Conservation (phyloP, 1,140 invertebrate species). For the Choristoneura fumiferana region DNA sequence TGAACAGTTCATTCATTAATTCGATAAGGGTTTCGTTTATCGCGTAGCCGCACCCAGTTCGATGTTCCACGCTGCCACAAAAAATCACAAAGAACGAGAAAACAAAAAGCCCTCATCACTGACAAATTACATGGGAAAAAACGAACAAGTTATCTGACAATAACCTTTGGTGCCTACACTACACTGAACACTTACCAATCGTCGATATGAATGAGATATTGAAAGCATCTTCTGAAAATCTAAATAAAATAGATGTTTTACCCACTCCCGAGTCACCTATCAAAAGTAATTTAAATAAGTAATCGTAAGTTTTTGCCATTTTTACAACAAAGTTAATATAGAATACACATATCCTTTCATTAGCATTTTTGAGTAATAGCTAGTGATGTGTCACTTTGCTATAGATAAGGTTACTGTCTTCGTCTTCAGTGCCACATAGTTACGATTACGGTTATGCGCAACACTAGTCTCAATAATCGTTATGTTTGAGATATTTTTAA, state of each 20-base stretch:
- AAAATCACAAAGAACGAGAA: conserved; percentile 43
- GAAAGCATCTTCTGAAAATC: conserved; percentile 99
- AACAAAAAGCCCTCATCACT: conserved; percentile 64
- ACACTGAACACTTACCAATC: conserved; percentile 88
- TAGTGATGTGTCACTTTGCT: too few species aligned
- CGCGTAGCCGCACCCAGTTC: conserved; percentile 54
- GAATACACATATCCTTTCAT: conserved; percentile 64
- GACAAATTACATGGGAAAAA: conserved; percentile 51
- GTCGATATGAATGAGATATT: conserved; percentile 99
- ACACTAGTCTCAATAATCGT: not conserved
- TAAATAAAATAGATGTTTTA: conserved; percentile 98
- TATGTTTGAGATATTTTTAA: not conserved
- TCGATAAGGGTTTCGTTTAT: conserved; percentile 62
- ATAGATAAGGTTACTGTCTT: not conserved
- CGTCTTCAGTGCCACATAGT: not conserved
- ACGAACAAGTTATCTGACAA: conserved; percentile 43
- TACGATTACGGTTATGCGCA: not conserved
- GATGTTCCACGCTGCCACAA: conserved; percentile 32
- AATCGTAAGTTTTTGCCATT: conserved; percentile 98
- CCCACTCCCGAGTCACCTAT: conserved; percentile 99
- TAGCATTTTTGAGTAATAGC: too few species aligned
- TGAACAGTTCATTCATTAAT: conserved; percentile 61
- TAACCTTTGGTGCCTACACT: conserved; percentile 72
- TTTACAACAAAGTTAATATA: conserved; percentile 76
- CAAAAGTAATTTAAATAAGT: conserved; percentile 97